Evolutionary conservation across 1,140 invertebrate genomes (phyloP).

Genomic region (Neodiprion fabricii): DNA sequence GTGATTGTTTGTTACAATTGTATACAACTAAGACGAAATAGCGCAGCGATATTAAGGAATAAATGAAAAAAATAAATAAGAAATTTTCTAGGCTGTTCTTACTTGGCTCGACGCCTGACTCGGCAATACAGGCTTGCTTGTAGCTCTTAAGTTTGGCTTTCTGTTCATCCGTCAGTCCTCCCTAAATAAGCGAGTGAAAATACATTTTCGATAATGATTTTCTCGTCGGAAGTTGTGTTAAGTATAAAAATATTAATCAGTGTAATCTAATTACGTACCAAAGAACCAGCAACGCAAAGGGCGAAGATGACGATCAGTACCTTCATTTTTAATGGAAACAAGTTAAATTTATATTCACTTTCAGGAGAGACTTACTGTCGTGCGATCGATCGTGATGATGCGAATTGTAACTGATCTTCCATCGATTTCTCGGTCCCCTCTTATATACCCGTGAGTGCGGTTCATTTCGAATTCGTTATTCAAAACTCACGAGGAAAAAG

Average conservation of each 20-base stretch:
- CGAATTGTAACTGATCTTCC: background rate
- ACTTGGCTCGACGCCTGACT: constrained; percentile 42
- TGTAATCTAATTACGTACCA: constrained; percentile 25
- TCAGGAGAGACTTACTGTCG: too few relatives aligned
- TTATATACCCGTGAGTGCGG: background rate
- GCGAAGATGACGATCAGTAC: constrained; percentile 30
- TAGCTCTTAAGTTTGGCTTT: constrained; percentile 33
- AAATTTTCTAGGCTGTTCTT: constrained; percentile 23
- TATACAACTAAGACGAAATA: constrained; percentile 8
- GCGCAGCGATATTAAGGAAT: background rate
- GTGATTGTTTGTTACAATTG: background rate
- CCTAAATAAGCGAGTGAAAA: constrained; percentile 32
- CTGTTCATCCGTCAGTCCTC: constrained; percentile 40
- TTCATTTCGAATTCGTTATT: too few relatives aligned
- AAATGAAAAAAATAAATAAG: constrained; percentile 9
- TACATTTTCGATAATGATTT: constrained; percentile 6
- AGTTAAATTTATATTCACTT: too few relatives aligned
- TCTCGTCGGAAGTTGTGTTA: background rate
- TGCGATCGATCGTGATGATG: too few relatives aligned
- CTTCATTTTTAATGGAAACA: constrained; percentile 32
- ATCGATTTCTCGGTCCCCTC: background rate
- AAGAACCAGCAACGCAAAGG: constrained; percentile 35
- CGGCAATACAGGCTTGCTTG: constrained; percentile 34
- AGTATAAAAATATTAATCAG: constrained; percentile 15
- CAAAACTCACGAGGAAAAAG: too few relatives aligned